Base-by-base conservation (phyloP, 1,140 invertebrate species). In the Tetraneura akinire region DNA sequence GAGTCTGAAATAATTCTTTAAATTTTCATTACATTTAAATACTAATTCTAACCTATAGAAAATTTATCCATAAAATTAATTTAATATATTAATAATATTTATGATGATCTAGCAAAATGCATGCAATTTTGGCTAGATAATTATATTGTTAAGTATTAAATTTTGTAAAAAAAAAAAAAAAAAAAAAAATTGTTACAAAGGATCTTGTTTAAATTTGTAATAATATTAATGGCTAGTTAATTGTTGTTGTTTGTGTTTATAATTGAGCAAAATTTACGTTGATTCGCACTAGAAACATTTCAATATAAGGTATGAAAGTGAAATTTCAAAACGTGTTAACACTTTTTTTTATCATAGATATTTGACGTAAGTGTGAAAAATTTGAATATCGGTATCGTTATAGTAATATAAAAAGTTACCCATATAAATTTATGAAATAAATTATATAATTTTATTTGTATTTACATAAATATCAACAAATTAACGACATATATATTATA, bases 211-310 rank as follows among this genome's bases (percentile, higher is more conserved):
- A 47, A 47, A 68, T 68, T 47, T 47, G 14, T 26, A 42, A 68
- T 26, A 42, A 68, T 68, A 23, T 45, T 47, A 21, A 13, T 37
- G 32, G 29, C 3, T 68, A 68, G 42, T n/a, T 45, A 47, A 47
- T 68, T 68, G 66, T 68, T 68, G 37, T 68, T 45, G 66, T 68
- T 68, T 68, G 66, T 68, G n/a, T 68, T 68, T 68, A 62, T 45
- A 23, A 18, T 45, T 68, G 32, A 47, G n/a, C 42, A 23, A 68
- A 68, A 11, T 47, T 68, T 10, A 23, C 42, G 8, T 68, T 16
- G 66, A 47, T 68, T 68, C 21, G 21, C 32, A 23, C 13, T 13
- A 47, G 42, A n/a, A 42, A 68, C 11, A 47, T 9, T 47, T 3
- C 8, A 9, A 18, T 3, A 42, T n/a, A 42, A 64, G 62, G n/a